Evolutionary conservation across 2,888 invertebrate genomes (phyloP), one percentile per base, ranked within the genome.

Genomic region (Hirtodrosophila cameraria): DNA sequence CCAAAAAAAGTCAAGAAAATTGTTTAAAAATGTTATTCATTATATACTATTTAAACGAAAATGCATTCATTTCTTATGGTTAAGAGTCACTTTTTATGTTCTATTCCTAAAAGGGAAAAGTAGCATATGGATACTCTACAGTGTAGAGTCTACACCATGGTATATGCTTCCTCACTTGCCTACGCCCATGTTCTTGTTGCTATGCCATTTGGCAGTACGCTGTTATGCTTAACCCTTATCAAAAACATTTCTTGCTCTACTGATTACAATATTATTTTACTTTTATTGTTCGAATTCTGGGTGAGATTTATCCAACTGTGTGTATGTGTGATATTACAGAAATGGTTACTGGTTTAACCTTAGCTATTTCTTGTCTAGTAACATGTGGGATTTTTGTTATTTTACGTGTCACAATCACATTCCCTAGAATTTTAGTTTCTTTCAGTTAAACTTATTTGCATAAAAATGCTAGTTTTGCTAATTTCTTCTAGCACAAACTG

Each of bases 161-260:
- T n/a, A n/a, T n/a, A n/a, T n/a, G n/a, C n/a, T n/a, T n/a, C n/a
- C n/a, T n/a, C n/a, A n/a, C n/a, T n/a, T n/a, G n/a, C n/a, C n/a
- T n/a, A n/a, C n/a, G n/a, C n/a, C n/a, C n/a, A n/a, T n/a, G n/a
- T n/a, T 43, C 20, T 23, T 50, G 13, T 15, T 39, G 31, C 16
- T 25, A 9, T 36, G 12, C 16, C 16, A 9, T 13, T 48, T 9
- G 12, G 13, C 12, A n/a, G 7, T n/a, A 35, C 16, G 35, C 46
- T 50, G 49, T 57, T 60, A 43, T 60, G 62, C 43, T 48, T 50
- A 72, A 79, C 83, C 83, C 79, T 76, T 69, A 76, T 80, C 83
- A 83, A 60, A 54, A 18, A 4, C 3, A 61, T 41, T 52, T 63
- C 55, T 48, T 58, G 41, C 54, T 53, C 46, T 38, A 54, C 52